These are phyloP conservation scores for Oxytorus armatus DNA, from an alignment of 2,888 invertebrate genomes.

Conservation along the genomic window DNA sequence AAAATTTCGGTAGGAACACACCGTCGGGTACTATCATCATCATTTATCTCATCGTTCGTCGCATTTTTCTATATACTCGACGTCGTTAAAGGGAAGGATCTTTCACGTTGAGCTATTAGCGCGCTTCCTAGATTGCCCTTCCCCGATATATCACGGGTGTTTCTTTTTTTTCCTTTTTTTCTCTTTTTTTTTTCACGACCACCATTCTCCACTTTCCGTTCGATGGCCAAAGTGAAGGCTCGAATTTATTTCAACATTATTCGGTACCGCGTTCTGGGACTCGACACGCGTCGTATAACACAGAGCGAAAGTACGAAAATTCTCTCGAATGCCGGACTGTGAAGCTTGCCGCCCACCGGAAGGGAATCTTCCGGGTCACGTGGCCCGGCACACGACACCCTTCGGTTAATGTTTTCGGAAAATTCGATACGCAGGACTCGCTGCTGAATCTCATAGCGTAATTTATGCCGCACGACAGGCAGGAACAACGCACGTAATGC, in stretches of 20 bases:
- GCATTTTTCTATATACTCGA: conserved; percentile 20
- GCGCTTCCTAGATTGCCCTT: conserved; percentile 41
- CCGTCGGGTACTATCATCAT: conserved; percentile 22
- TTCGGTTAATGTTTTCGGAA: not conserved
- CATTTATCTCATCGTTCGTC: conserved; percentile 24
- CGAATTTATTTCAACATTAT: conserved; percentile 11
- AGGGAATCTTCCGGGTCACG: conserved; percentile 42
- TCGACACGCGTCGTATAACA: conserved; percentile 1
- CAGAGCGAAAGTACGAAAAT: no score
- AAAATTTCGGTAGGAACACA: conserved; percentile 35
- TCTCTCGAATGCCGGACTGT: not conserved
- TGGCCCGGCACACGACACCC: conserved; percentile 19
- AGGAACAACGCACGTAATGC: no score
- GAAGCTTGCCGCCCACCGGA: conserved; percentile 32
- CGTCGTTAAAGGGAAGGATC: conserved; percentile 36
- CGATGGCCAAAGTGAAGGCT: not conserved
- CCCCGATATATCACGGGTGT: not conserved
- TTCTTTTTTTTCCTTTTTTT: not conserved
- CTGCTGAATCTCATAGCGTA: no score
- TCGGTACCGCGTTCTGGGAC: not conserved
- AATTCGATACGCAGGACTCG: no score
- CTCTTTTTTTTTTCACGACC: no score
- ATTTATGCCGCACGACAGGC: no score
- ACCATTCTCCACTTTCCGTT: no score
- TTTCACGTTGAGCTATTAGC: conserved; percentile 48